Conservation (phyloP, 2,888 invertebrate genomes). For the Kryphioiulus occultus region DNA sequence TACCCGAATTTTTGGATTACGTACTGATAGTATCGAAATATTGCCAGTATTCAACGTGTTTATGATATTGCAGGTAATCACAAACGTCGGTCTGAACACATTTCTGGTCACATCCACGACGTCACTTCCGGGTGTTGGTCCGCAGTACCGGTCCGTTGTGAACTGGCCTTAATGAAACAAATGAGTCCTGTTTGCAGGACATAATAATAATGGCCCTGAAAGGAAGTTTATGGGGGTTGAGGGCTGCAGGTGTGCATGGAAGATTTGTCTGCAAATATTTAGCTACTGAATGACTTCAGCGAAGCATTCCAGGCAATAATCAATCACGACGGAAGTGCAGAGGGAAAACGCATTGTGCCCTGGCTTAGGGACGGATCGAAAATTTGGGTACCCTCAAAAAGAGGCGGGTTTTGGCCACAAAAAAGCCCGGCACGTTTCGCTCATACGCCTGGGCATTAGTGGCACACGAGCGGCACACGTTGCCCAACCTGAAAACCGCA, state of each 20-base stretch:
- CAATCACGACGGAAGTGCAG: slow-evolving; percentile 3
- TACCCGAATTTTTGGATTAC: no score
- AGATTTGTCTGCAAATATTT: slow-evolving; percentile 31
- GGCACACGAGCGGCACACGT: slow-evolving; percentile 7
- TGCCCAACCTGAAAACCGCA: slow-evolving; percentile 1
- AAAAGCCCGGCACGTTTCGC: slow-evolving; percentile 1
- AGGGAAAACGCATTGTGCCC: slow-evolving; percentile 4
- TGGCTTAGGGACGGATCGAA: not conserved
- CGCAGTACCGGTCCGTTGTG: not conserved
- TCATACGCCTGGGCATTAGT: not conserved
- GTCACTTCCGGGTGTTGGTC: not conserved
- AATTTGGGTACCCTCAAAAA: not conserved
- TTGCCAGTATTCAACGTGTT: no score
- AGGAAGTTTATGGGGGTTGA: not conserved
- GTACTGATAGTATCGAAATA: no score
- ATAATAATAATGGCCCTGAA: not conserved
- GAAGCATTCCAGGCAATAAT: slow-evolving; percentile 35
- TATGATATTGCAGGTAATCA: no score
- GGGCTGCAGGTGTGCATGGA: not conserved
- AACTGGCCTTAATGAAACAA: slow-evolving; percentile 24
- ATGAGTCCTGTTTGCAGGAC: not conserved
- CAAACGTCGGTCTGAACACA: no score
- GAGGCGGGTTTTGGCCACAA: not conserved
- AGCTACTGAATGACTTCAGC: slow-evolving; percentile 35
- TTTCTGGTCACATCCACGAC: no score